phyloP scores from a whole-genome alignment of 2,888 invertebrate genomes.

The Zygogramma bicolorata region DNA sequence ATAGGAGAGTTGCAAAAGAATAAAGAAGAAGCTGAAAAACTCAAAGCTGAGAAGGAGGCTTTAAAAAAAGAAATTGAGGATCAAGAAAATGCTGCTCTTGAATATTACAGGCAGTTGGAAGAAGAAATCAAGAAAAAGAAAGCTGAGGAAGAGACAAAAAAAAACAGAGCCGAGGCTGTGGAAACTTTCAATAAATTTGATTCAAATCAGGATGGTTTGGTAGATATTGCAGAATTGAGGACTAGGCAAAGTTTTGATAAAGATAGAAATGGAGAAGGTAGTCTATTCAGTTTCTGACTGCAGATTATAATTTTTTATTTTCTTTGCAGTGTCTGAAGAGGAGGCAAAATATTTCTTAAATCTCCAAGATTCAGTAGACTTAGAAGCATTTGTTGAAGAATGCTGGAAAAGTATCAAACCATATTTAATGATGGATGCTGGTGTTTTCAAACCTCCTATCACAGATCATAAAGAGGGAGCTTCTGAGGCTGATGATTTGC shows the following conservation, averaged over 20 bases:
- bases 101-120: conserved; percentile 77
- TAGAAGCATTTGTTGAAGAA: conserved; percentile 75
- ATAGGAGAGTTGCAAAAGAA: conserved; percentile 79
- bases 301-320: not conserved
- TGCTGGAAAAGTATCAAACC: conserved; percentile 88
- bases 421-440: conserved; percentile 80
- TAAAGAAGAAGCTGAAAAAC: conserved; percentile 81
- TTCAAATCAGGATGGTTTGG: conserved; percentile 81
- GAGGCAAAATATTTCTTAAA: conserved; percentile 85
- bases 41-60: conserved; percentile 81
- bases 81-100: conserved; percentile 80
- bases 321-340: conserved; percentile 78
- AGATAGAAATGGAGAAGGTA: conserved; percentile 83
- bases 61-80: conserved; percentile 80
- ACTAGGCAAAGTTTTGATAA: conserved; percentile 85
- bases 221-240: conserved; percentile 78
- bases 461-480: conserved; percentile 53
- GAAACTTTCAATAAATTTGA: conserved; percentile 85
- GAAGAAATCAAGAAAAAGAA: conserved; percentile 73
- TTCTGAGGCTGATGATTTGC: conserved; percentile 51
- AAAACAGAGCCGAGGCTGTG: conserved; percentile 74
- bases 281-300: conserved; percentile 3
- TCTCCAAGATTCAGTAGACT: conserved; percentile 76
- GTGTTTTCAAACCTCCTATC: conserved; percentile 73
- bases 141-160: conserved; percentile 72